phyloP scores from a whole-genome alignment of 2,113 vertebrate species.

The Lynx canadensis region DNA sequence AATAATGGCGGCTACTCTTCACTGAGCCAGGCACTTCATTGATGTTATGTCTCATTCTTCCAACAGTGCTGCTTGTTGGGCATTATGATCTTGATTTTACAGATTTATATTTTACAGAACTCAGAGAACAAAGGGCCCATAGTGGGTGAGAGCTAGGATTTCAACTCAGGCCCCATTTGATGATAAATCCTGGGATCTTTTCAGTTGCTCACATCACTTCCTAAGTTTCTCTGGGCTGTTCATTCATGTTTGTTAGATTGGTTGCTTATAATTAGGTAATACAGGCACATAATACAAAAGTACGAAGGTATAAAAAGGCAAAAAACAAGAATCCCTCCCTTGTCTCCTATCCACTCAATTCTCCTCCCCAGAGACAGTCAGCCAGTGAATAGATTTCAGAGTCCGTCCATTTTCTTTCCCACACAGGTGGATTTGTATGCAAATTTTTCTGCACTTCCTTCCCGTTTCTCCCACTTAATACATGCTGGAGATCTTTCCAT shows the following conservation, averaged over 20 bases:
- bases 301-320: neutral
- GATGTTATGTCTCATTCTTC: neutral
- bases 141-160: neutral
- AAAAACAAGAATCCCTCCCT: neutral
- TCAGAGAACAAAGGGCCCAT: neutral
- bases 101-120: neutral
- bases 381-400: neutral
- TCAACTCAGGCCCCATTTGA: neutral
- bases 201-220: neutral
- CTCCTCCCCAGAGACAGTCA: neutral
- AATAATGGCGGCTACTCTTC: neutral
- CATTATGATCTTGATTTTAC: neutral
- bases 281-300: neutral
- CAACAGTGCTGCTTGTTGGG: neutral
- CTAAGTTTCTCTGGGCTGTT: neutral
- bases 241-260: neutral
- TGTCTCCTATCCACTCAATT: neutral
- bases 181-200: neutral
- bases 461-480: neutral
- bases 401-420: neutral
- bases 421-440: neutral
- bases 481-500: neutral
- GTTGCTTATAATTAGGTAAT: neutral
- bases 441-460: neutral
- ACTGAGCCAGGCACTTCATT: neutral